Conservation (phyloP, 2,888 invertebrate species). For the Caenorhabditis panamensis region DNA sequence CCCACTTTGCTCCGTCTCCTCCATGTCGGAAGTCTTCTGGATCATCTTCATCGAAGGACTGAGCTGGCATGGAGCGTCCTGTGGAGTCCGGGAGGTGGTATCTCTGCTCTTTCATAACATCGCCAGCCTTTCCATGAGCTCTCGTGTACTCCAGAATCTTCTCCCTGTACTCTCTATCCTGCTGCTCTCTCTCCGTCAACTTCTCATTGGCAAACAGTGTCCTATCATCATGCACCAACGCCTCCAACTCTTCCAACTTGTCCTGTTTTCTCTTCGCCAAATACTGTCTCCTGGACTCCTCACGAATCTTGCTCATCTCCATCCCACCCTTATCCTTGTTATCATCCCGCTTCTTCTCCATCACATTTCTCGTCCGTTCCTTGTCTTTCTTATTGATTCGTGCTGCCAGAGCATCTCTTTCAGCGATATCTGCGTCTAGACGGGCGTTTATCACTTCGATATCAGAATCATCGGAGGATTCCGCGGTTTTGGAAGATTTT, state of each 20-base stretch:
- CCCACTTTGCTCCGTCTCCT: slow-evolving; percentile 71
- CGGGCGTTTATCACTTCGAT: slow-evolving; percentile 71
- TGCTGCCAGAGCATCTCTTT: slow-evolving; percentile 94
- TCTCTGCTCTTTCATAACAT: slow-evolving; percentile 88
- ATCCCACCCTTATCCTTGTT: slow-evolving; percentile 72
- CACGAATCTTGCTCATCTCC: slow-evolving; percentile 85
- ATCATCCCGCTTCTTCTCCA: slow-evolving; percentile 77
- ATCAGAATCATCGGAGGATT: slow-evolving; percentile 71
- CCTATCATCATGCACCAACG: slow-evolving; percentile 95
- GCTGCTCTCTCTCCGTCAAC: slow-evolving; percentile 91
- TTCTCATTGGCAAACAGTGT: slow-evolving; percentile 92
- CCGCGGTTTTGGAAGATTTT: slow-evolving; percentile 39
- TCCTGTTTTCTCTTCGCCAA: slow-evolving; percentile 96
- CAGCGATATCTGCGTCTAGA: slow-evolving; percentile 81
- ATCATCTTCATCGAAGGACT: slow-evolving; percentile 75
- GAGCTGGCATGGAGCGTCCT: slow-evolving; percentile 63
- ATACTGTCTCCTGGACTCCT: slow-evolving; percentile 94
- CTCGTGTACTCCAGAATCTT: slow-evolving; percentile 92
- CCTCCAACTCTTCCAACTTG: slow-evolving; percentile 94
- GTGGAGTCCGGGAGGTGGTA: slow-evolving; percentile 79
- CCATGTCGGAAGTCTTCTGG: slow-evolving; percentile 65
- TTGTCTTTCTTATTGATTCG: slow-evolving; percentile 93
- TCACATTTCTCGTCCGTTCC: slow-evolving; percentile 89
- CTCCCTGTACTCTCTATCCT: slow-evolving; percentile 92
- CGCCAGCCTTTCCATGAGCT: slow-evolving; percentile 95